A percentile compares a stretch with the other conserved stretches of the same genome.
Conservation (phyloP, 2,113 vertebrate genomes). For the Carettochelys insculpta region DNA sequence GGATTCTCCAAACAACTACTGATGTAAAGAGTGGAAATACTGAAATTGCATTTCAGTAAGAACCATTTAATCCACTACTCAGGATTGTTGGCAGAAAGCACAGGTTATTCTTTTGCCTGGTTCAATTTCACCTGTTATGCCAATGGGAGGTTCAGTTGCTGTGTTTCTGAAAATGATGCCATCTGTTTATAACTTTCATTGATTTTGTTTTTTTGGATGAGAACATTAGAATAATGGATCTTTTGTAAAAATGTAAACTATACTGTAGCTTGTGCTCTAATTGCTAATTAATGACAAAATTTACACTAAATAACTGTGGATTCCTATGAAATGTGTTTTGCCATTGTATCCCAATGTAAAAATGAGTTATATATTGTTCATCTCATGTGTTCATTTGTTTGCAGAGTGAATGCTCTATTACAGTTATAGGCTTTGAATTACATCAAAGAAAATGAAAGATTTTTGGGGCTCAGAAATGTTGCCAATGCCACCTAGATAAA, state of each 20-base stretch:
- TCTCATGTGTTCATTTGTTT: not conserved
- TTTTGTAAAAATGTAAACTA: not conserved
- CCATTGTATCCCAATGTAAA: constrained; percentile 34
- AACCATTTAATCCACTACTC: not conserved
- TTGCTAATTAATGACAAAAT: constrained; percentile 53
- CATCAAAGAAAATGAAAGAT: constrained; percentile 3
- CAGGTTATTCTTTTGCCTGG: not conserved
- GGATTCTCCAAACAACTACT: not conserved
- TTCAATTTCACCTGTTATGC: not conserved
- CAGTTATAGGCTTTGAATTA: constrained; percentile 12
- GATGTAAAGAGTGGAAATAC: not conserved
- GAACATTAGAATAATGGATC: constrained; percentile 9
- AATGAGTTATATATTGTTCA: not conserved
- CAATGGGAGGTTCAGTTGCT: not conserved
- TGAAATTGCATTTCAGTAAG: not conserved
- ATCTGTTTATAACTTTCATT: constrained; percentile 14
- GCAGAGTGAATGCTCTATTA: not conserved
- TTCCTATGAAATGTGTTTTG: constrained; percentile 33
- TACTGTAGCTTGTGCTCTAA: not conserved
- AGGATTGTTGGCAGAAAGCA: no score
- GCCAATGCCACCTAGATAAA: not conserved
- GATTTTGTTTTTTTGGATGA: not conserved
- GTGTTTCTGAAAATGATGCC: not conserved
- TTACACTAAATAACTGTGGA: not conserved
- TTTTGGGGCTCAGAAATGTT: not conserved